phyloP scores from a whole-genome alignment of 2,113 vertebrate genomes.

The Chlamydotis undulata region DNA sequence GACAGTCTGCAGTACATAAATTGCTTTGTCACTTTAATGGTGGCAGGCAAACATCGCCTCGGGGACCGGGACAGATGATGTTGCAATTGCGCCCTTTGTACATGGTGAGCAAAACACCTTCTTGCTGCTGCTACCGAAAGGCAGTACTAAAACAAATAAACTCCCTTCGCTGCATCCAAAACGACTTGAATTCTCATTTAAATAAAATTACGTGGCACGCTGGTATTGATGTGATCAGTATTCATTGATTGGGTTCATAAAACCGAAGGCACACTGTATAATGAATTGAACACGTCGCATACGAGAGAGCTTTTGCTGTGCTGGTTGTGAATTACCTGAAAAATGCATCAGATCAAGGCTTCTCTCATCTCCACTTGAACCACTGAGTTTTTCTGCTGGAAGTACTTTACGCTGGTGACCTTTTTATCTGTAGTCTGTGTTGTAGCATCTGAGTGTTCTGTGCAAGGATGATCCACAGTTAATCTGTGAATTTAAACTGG shows the following conservation, averaged over 20 bases:
- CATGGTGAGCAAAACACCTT: slow-evolving; percentile 29
- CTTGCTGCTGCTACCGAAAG: neutral
- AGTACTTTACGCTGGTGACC: neutral
- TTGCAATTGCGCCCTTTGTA: slow-evolving; percentile 38
- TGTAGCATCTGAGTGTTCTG: neutral
- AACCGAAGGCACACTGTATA: slow-evolving; percentile 20
- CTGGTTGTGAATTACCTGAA: neutral
- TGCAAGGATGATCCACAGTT: neutral
- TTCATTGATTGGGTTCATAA: slow-evolving; percentile 51
- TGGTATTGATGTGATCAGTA: slow-evolving; percentile 52
- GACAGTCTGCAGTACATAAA: slow-evolving; percentile 1
- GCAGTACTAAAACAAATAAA: slow-evolving; percentile 19
- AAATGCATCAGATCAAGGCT: neutral
- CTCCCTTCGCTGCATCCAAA: slow-evolving; percentile 9
- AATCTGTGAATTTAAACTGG: slow-evolving; percentile 25
- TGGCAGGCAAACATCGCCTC: neutral
- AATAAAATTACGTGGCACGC: slow-evolving; percentile 45
- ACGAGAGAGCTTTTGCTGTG: neutral
- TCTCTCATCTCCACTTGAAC: neutral
- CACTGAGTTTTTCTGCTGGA: neutral
- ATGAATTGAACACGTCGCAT: neutral
- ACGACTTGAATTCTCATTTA: slow-evolving; percentile 42
- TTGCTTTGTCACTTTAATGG: slow-evolving; percentile 33
- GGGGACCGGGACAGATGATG: slow-evolving; percentile 45
- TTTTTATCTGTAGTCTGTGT: neutral